phyloP scores from a whole-genome alignment of 2,113 vertebrate genomes.

The Notechis scutatus region DNA sequence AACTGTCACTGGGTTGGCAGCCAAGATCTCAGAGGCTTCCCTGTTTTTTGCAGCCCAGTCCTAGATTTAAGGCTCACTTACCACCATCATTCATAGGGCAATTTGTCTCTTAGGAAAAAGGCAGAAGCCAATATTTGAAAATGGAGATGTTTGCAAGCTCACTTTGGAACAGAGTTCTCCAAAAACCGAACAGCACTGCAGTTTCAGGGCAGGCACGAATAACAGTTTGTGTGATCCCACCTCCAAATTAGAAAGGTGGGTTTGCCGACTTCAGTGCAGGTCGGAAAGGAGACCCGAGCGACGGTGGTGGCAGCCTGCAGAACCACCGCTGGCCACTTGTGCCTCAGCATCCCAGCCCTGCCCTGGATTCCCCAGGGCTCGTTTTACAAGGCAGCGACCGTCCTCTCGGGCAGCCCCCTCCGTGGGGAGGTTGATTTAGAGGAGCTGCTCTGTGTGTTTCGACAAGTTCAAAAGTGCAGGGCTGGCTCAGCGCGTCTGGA shows the following conservation, averaged over 20 bases:
- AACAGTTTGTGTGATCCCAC: not conserved
- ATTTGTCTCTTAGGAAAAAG: not conserved
- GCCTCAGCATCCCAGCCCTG: not conserved
- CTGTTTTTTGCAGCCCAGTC: not conserved
- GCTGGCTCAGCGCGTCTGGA: not conserved
- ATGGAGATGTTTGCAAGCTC: not conserved
- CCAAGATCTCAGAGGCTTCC: not conserved
- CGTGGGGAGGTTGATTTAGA: slow-evolving; percentile 23
- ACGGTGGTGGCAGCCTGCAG: not conserved
- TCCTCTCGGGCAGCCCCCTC: not conserved
- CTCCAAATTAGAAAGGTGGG: not conserved
- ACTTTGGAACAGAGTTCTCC: not conserved
- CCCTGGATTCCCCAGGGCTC: slow-evolving; percentile 3
- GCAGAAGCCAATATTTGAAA: not conserved
- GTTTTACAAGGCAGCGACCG: slow-evolving; percentile 14
- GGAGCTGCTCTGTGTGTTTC: slow-evolving; percentile 23
- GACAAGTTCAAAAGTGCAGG: slow-evolving; percentile 25
- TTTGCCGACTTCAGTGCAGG: not conserved
- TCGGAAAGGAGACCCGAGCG: not conserved
- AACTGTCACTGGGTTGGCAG: not conserved
- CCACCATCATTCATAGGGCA: not conserved
- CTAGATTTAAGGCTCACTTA: not conserved
- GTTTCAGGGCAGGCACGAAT: not conserved
- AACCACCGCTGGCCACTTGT: not conserved
- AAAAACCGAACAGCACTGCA: not conserved